Base-by-base conservation (phyloP, 2,888 invertebrate genomes). In the Temnothorax ravouxi region DNA sequence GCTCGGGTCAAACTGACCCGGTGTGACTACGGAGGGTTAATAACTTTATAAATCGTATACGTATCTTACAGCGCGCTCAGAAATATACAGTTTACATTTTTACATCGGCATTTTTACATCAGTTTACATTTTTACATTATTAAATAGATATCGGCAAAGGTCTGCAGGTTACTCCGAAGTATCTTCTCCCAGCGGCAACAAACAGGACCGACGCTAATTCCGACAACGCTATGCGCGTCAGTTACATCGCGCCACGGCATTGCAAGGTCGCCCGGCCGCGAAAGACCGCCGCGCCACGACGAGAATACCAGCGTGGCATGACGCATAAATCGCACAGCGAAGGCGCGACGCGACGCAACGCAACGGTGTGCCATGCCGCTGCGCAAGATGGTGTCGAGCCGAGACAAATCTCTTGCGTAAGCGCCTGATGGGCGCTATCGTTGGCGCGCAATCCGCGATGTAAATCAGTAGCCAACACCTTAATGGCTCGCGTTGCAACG, bases 251-350 rank as follows among this genome's bases (percentile, higher is more conserved):
- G 66, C 44, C 82, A 64, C 83, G 89, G 84, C 89, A 88, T 89
- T 88, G 89, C 89, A 89, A 89, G 89, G 89, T 87, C 89, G 88
- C 66, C 88, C 81, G 52, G 89, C 88, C 83, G 84, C 87, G 84
- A 89, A 86, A 89, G 86, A 83, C 59, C 85, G 66, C 34, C 81
- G 85, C 18, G 66, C 34, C 81, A 84, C 18, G 66, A 77, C 84
- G 54, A 59, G 87, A 88, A 84, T 89, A 86, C 83, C 84, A 69
- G 79, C 56, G 62, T 56, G 66, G 56, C 72, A 50, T 80, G 79
- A 80, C 79, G 79, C 72, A 80, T 80, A 81, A 75, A 64, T 81
- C 64, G 47, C 71, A 38, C 44, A 2, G 34, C 66, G 54, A 61
- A 38, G 41, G 47, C 64, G 44, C 77, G 54, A 44, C 47, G 44